These are phyloP conservation scores for Irena cyanogastra DNA, from an alignment of 2,113 vertebrate species.

Conservation along the genomic window DNA sequence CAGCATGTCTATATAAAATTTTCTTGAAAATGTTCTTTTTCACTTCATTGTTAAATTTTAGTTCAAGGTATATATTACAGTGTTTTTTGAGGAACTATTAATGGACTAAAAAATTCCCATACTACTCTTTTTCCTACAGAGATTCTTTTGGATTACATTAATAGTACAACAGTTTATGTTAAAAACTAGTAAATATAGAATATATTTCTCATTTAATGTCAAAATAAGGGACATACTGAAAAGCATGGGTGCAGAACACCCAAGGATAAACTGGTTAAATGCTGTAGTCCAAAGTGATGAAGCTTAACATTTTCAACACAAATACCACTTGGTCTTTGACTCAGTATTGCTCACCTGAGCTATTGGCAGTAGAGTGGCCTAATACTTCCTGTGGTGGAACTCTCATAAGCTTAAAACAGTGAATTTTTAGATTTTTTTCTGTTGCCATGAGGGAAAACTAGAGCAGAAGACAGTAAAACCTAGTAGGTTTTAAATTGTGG, in stretches of 20 bases:
- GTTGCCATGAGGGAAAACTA: not conserved
- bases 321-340: not conserved
- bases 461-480: not conserved
- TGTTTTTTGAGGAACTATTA: not conserved
- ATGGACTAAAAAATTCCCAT: not conserved
- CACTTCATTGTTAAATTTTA: not conserved
- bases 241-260: not conserved
- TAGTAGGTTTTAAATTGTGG: not conserved
- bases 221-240: not conserved
- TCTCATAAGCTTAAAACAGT: not conserved
- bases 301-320: not conserved
- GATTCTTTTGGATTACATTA: not conserved
- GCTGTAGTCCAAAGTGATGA: not conserved
- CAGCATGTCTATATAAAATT: not conserved
- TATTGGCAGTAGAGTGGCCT: not conserved
- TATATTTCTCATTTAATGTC: not conserved
- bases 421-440: not conserved
- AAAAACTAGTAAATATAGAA: not conserved
- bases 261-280: not conserved
- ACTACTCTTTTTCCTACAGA: not conserved
- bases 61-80: not conserved
- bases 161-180: not conserved
- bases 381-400: not conserved
- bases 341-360: not conserved
- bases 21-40: not conserved